Evolutionary conservation across 2,888 invertebrate species (phyloP), one percentile per base, ranked within the genome.

Genomic region (Tachina fera): DNA sequence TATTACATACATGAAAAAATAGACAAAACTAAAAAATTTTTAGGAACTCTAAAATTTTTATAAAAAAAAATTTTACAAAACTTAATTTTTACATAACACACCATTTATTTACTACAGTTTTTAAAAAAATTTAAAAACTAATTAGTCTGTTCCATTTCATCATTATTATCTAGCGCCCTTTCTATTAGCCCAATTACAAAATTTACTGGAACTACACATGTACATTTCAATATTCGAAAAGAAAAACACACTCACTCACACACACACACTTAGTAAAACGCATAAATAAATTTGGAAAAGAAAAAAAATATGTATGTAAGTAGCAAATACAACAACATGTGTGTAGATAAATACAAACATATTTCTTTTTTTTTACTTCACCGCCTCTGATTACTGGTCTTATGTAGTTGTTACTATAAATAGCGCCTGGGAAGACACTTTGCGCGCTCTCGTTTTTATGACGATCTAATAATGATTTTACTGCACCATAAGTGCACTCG

Each of bases 351-450:
- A 60, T 31, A 39, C 39, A 39, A 39, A n/a, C 72, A 49, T n/a
- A 67, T 56, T 31, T 3, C 4, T 31, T 2, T 31, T 31, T 31
- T 31, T 31, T 3, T 31, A 31, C 31, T 31, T 31, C 31, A 31
- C 31, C 31, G 31, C 31, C 31, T 31, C 31, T 31, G 31, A 31
- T 31, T 31, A 4, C 31, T 31, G 4, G 31, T 31, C 39, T 5
- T 31, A 31, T 31, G 31, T 31, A 31, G 31, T 83, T 82, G 71
- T 74, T 77, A 65, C 87, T 91, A 91, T 88, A 89, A 89, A 91
- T 91, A 91, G 90, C 88, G 88, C 89, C 89, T 90, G 91, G 90
- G 90, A 91, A 91, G 90, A 91, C 88, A 88, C 88, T 88, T 88
- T 88, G 87, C 86, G 81, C 85, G 77, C 87, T 87, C 86, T 83